A percentile compares a stretch with the other conserved stretches of the same genome.
Evolutionary conservation across 2,113 vertebrate genomes (phyloP).

Genomic region (Megaceryle maxima): DNA sequence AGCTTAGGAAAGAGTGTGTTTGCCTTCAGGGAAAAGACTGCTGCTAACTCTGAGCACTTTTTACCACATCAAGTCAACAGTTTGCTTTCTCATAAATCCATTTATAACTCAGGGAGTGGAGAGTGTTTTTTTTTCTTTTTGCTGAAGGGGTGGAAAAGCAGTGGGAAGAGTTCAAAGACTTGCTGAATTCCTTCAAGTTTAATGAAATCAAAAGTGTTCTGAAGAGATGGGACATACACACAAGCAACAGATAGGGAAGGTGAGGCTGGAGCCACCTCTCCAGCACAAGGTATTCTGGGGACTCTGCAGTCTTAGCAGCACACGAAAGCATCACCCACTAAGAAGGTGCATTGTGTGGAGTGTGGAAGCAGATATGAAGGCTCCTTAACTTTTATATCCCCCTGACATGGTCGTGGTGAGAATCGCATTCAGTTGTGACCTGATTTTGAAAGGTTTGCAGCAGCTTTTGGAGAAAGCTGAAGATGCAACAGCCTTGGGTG

Average conservation of each 20-base stretch:
- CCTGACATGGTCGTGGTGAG: background rate
- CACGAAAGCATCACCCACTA: rapidly evolving
- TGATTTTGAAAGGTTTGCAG: background rate
- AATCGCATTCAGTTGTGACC: background rate
- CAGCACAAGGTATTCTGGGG: background rate
- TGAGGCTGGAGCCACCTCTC: background rate
- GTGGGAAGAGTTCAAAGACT: background rate
- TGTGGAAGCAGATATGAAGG: background rate
- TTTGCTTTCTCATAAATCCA: background rate
- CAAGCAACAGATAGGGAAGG: background rate
- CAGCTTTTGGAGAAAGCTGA: background rate
- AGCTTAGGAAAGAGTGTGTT: background rate
- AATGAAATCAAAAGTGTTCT: background rate
- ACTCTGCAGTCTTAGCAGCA: background rate
- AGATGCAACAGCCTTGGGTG: background rate
- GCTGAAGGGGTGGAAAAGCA: background rate
- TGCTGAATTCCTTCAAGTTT: background rate
- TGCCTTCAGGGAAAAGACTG: background rate
- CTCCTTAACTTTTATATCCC: background rate
- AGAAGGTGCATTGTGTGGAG: background rate
- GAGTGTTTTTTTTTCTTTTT: background rate
- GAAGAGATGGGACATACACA: background rate
- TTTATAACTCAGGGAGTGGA: background rate
- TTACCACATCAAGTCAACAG: background rate
- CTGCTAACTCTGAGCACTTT: background rate